A percentile compares a stretch with the other conserved stretches of the same genome.
These are phyloP conservation scores for Morone chrysops DNA, from an alignment of 2,113 vertebrate species.

Conservation along the genomic window DNA sequence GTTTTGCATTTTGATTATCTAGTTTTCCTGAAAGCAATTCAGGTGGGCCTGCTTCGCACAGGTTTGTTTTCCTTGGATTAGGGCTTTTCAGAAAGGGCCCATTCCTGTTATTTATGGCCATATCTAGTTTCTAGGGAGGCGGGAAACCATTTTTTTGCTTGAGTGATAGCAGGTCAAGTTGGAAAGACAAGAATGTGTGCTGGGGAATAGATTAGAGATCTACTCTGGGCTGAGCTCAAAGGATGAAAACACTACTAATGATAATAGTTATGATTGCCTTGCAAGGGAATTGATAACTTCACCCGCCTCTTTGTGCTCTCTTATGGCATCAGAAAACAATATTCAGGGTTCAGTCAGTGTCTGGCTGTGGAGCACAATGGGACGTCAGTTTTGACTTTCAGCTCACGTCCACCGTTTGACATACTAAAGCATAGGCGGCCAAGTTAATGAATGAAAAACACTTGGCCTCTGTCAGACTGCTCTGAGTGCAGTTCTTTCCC, in stretches of 20 bases:
- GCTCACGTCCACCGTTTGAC: slow-evolving; percentile 74
- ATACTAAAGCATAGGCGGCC: slow-evolving; percentile 70
- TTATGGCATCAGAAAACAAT: slow-evolving; percentile 63
- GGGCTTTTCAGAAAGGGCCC: slow-evolving; percentile 66
- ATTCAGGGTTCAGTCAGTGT: slow-evolving; percentile 52
- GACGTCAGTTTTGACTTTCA: slow-evolving; percentile 70
- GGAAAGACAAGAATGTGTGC: slow-evolving; percentile 65
- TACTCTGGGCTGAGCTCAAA: slow-evolving; percentile 40
- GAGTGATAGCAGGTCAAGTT: slow-evolving; percentile 77
- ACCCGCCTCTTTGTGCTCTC: slow-evolving; percentile 36
- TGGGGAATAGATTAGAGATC: slow-evolving; percentile 64
- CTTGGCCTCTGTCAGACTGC: slow-evolving; percentile 70
- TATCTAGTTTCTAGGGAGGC: slow-evolving; percentile 66
- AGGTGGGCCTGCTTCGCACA: slow-evolving; percentile 65
- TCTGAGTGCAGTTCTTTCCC: slow-evolving; percentile 56
- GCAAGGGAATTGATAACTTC: slow-evolving; percentile 59
- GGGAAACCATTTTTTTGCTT: slow-evolving; percentile 68
- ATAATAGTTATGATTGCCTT: slow-evolving; percentile 70
- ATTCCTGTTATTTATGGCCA: slow-evolving; percentile 72
- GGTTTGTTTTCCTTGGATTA: slow-evolving; percentile 78
- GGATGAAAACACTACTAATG: slow-evolving; percentile 66
- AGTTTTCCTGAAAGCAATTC: slow-evolving; percentile 74
- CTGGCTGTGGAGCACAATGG: slow-evolving; percentile 66
- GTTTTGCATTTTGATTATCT: slow-evolving; percentile 86
- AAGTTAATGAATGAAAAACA: slow-evolving; percentile 81